A percentile compares a stretch with the other conserved stretches of the same genome.
phyloP scores from a whole-genome alignment of 2,888 invertebrate species.

The Phragmatobia fuliginosa region DNA sequence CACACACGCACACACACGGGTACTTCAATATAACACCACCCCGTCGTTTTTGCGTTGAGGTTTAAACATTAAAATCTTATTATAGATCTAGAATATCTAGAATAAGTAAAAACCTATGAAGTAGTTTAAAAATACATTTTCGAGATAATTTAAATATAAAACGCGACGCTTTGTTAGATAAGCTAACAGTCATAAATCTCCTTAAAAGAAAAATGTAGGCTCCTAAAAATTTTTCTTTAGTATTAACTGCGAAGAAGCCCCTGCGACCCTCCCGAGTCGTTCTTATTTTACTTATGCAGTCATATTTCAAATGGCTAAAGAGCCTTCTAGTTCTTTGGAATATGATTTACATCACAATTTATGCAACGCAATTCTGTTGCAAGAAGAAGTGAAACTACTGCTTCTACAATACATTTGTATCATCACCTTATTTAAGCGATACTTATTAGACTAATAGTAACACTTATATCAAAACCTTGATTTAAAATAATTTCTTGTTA shows the following conservation, averaged over 20 bases:
- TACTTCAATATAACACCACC: too few relatives aligned
- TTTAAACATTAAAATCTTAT: too few relatives aligned
- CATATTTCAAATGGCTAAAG: conserved; percentile 9
- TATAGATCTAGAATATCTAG: too few relatives aligned
- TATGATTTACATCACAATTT: conserved; percentile 12
- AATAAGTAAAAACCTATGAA: conserved; percentile 17
- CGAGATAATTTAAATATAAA: conserved; percentile 39
- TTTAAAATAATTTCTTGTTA: too few relatives aligned
- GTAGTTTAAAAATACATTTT: conserved; percentile 41
- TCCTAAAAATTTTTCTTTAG: conserved; percentile 25
- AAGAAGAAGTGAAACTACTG: too few relatives aligned
- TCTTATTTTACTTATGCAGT: conserved; percentile 15
- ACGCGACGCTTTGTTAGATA: conserved; percentile 44
- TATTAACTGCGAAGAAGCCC: conserved; percentile 4
- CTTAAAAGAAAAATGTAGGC: conserved; percentile 32
- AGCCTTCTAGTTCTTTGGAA: conserved; percentile 2
- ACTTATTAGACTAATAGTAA: too few relatives aligned
- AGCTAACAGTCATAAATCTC: conserved; percentile 44
- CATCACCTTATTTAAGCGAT: too few relatives aligned
- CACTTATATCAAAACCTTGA: too few relatives aligned
- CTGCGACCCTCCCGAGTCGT: conserved; percentile 4
- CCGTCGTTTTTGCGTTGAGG: too few relatives aligned
- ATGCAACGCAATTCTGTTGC: not conserved
- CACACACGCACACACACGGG: too few relatives aligned
- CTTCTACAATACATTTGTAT: too few relatives aligned